Percentiles rank a stretch among this genome's conserved stretches.
Conservation (phyloP, 2,113 vertebrate species). For the Toxostoma redivivum region DNA sequence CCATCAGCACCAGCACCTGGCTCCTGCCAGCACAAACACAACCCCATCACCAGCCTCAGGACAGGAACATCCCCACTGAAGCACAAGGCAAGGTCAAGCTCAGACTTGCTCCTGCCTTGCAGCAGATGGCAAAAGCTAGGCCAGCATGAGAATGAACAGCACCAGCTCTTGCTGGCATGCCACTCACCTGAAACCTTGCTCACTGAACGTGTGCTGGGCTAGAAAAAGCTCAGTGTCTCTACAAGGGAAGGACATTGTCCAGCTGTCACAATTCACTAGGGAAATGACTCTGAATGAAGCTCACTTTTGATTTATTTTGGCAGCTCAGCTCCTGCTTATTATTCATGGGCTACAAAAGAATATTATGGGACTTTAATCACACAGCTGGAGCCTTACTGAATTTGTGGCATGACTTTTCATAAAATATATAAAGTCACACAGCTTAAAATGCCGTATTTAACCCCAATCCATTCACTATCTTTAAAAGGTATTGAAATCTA, state of each 20-base stretch:
- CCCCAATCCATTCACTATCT: neutral
- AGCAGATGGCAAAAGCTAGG: slow-evolving; percentile 50
- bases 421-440: neutral
- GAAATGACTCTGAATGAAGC: slow-evolving; percentile 40
- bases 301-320: slow-evolving; percentile 11
- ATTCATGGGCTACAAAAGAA: slow-evolving; percentile 42
- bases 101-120: slow-evolving; percentile 3
- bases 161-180: slow-evolving; percentile 9
- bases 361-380: neutral
- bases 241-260: slow-evolving; percentile 26
- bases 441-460: neutral
- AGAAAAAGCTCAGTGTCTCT: slow-evolving; percentile 4
- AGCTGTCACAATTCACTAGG: slow-evolving; percentile 25
- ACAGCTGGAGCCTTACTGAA: neutral
- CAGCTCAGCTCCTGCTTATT: slow-evolving; percentile 33
- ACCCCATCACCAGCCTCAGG: neutral
- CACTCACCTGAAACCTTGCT: slow-evolving; percentile 39
- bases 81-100: slow-evolving; percentile 11
- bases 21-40: neutral
- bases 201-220: slow-evolving; percentile 11
- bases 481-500: neutral
- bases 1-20: neutral
- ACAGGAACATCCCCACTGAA: neutral
- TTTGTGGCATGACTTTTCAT: neutral
- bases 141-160: slow-evolving; percentile 44